A percentile compares a stretch with the other conserved stretches of the same genome.
These are phyloP conservation scores for Antheraea mylitta DNA, from an alignment of 1,140 invertebrate species.

Conservation along the genomic window DNA sequence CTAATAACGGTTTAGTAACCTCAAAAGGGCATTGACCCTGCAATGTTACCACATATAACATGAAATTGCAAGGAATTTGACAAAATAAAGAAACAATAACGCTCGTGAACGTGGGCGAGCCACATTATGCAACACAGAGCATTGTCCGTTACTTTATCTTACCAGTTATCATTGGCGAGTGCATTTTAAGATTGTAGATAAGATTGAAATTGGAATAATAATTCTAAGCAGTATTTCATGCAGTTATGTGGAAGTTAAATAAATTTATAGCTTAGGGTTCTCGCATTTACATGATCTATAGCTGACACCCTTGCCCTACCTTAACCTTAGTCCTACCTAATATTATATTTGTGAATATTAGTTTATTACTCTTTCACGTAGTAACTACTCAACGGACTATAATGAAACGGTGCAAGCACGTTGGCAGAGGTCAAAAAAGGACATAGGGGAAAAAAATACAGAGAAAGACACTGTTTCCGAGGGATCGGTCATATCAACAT, in stretches of 20 bases:
- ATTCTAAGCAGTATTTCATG: constrained; percentile 11
- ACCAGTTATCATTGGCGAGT: constrained; percentile 12
- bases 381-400: too few relatives aligned
- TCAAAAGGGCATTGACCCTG: not conserved
- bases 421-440: too few relatives aligned
- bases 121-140: constrained; percentile 22
- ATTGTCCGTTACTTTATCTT: constrained; percentile 23
- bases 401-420: too few relatives aligned
- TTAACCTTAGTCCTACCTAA: too few relatives aligned
- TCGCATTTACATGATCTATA: too few relatives aligned
- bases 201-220: constrained; percentile 17
- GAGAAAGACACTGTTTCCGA: too few relatives aligned
- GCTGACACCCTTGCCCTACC: too few relatives aligned
- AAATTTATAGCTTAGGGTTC: constrained; percentile 6
- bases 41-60: not conserved
- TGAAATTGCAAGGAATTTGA: constrained; percentile 9
- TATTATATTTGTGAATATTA: too few relatives aligned
- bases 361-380: too few relatives aligned
- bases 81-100: constrained; percentile 22
- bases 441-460: too few relatives aligned
- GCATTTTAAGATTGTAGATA: constrained; percentile 19
- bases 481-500: too few relatives aligned
- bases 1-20: not conserved
- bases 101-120: constrained; percentile 9
- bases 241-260: constrained; percentile 13